These are phyloP conservation scores for Drosophila pectinifera DNA, from an alignment of 1,140 invertebrate species.

Conservation along the genomic window DNA sequence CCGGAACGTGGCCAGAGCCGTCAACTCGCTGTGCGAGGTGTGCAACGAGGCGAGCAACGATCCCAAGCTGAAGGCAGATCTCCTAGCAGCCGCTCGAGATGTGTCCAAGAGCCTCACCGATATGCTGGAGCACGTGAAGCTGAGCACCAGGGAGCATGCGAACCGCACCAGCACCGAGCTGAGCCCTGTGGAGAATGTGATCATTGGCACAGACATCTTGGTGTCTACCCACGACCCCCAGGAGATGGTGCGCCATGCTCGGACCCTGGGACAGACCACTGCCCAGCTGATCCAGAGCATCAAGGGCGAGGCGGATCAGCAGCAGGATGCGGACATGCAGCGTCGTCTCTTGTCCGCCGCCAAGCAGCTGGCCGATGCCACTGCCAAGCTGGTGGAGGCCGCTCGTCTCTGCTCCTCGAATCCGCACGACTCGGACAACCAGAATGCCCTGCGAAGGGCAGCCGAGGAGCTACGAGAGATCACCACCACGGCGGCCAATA, in stretches of 20 bases:
- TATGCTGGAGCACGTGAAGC: slow-evolving; percentile 95
- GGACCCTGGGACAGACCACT: slow-evolving; percentile 96
- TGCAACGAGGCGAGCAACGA: slow-evolving; percentile 90
- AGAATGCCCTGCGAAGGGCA: slow-evolving; percentile 93
- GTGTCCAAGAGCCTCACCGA: slow-evolving; percentile 96
- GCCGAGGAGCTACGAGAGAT: slow-evolving; percentile 96
- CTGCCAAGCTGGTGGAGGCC: slow-evolving; percentile 97
- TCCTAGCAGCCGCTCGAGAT: slow-evolving; percentile 93
- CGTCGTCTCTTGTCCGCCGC: slow-evolving; percentile 95
- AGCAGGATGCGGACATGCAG: slow-evolving; percentile 95
- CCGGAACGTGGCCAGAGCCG: slow-evolving; percentile 95
- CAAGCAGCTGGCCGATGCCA: slow-evolving; percentile 97
- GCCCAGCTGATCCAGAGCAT: slow-evolving; percentile 96
- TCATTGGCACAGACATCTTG: slow-evolving; percentile 95
- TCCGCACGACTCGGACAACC: slow-evolving; percentile 93
- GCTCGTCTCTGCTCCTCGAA: slow-evolving; percentile 95
- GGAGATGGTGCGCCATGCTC: slow-evolving; percentile 97
- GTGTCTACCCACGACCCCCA: slow-evolving; percentile 94
- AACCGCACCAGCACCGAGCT: slow-evolving; percentile 88
- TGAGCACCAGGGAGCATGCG: slow-evolving; percentile 86
- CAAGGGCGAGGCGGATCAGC: slow-evolving; percentile 95
- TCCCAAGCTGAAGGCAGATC: slow-evolving; percentile 90
- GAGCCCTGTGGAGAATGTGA: slow-evolving; percentile 94
- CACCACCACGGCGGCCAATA: slow-evolving; percentile 92
- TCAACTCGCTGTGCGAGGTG: slow-evolving; percentile 95